phyloP scores from a whole-genome alignment of 2,888 invertebrate genomes.

The Andrena camellia region DNA sequence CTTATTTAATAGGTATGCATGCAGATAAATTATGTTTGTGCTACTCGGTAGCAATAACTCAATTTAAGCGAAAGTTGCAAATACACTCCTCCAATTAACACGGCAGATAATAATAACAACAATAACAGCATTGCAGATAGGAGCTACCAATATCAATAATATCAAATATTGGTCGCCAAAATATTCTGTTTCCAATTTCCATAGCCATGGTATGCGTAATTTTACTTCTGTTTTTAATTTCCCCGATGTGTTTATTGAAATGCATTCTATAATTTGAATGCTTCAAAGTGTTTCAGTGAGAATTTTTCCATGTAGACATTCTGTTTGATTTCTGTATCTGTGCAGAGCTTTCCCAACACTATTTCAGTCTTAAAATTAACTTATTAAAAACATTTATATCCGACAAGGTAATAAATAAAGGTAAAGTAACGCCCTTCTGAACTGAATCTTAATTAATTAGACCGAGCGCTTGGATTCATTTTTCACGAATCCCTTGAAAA shows the following conservation, averaged over 20 bases:
- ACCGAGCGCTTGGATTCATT: neutral
- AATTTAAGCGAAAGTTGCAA: too few relatives aligned
- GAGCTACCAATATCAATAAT: slow-evolving; percentile 1
- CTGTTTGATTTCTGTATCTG: neutral
- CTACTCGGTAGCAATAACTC: too few relatives aligned
- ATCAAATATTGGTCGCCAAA: neutral
- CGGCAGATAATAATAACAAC: too few relatives aligned
- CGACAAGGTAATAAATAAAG: neutral
- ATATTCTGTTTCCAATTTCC: neutral
- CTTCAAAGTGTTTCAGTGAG: too few relatives aligned
- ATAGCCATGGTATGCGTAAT: neutral
- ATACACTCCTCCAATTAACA: too few relatives aligned
- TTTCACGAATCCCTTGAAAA: neutral
- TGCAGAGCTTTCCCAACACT: neutral
- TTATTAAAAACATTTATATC: slow-evolving; percentile 4
- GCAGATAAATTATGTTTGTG: too few relatives aligned
- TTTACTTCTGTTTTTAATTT: neutral
- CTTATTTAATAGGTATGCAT: too few relatives aligned
- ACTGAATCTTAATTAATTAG: slow-evolving; percentile 2
- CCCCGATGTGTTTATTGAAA: neutral
- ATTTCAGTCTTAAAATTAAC: neutral
- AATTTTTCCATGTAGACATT: neutral
- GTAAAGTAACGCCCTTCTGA: neutral
- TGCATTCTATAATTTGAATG: neutral
- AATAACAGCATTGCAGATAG: neutral